Base-by-base conservation (phyloP, 2,113 vertebrate species). In the Varanus salvator region DNA sequence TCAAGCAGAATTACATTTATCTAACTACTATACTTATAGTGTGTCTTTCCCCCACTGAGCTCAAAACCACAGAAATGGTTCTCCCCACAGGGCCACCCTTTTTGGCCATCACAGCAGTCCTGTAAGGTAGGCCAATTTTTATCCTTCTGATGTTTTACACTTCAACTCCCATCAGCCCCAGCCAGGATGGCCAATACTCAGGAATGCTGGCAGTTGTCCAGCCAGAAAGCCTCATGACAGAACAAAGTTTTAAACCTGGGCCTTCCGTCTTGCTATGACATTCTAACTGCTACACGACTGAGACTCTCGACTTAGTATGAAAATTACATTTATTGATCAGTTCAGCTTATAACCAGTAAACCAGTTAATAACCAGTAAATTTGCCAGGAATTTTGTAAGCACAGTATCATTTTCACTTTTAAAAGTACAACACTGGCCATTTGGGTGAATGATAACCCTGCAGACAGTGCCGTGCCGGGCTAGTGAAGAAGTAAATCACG, bases 401-500 rank as follows among this genome's bases (percentile, higher is more conserved):
- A 5, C 75, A 69, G 92, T 89, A 94, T 96, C 93, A 93, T 94
- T 94, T 96, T 95, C 95, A 95, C 96, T 96, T 64, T 64, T 64
- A 64, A 64, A 64, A 21, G 95, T 94, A 94, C 93, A 94, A 93
- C 91, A 92, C 78, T 94, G 94, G 93, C 94, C 93, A 92, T 96
- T 96, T 94, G 94, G 84, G 93, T 94, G 95, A 96, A 86, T 94
- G 94, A 96, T 95, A 95, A 95, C 93, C 92, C 93, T 93, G 89
- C 94, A 95, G 94, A 96, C 93, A 95, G 95, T 93, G 95, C 94
- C 95, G 94, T 86, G 95, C 92, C 90, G 95, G 93, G 91, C 93
- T 95, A 92, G 92, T 90, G 96, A 96, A 95, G 94, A 96, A 95
- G 95, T 96, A 96, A 96, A 96, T 96, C 95, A 96, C 92, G 94